Evolutionary conservation across 2,113 vertebrate genomes (phyloP), one percentile per base, ranked within the genome.

Genomic region (Lagenorhynchus albirostris): DNA sequence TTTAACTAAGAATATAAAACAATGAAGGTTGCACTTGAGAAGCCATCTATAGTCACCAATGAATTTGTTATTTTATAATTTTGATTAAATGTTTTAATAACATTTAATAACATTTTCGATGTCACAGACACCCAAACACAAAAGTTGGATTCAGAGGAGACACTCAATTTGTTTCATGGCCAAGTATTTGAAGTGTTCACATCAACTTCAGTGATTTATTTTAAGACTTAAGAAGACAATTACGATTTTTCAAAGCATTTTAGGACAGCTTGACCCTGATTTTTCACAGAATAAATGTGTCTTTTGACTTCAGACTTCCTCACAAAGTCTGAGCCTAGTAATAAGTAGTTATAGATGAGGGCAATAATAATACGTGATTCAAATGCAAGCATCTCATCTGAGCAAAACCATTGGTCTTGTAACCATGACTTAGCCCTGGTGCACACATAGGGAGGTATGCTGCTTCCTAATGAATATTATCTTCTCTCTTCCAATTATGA

Each of bases 191-290:
- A 97, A 96, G 92, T 55, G 8, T 63, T 95, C 93, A 71, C 85
- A 83, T 71, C 3, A 92, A 71, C 86, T 96, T 95, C 91, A 90
- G 21, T 68, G 79, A 33, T n/a, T 71, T 86, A 60, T 96, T 97
- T 98, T 96, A 89, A 82, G 74, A 95, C 21, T 92, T 73, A 33
- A 0, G 0, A 15, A 91, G 36, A 50, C n/a, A 83, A 63, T 36
- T 90, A 1, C 76, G 60, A 50, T 85, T 97, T 98, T 96, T 96
- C 29, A 93, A 96, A 94, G 33, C 71, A 87, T 94, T 97, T 98
- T 95, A 81, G 41, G 58, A 1, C 33, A 80, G 14, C 55, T 94
- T 97, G 50, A 97, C 60, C 74, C 97, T 94, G 38, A 80, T 67
- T 65, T 53, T 93, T 96, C 84, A 6, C 8, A 17, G 41, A 68